Conservation (phyloP, 2,888 invertebrate species). For the Drosophila melanocephala region DNA sequence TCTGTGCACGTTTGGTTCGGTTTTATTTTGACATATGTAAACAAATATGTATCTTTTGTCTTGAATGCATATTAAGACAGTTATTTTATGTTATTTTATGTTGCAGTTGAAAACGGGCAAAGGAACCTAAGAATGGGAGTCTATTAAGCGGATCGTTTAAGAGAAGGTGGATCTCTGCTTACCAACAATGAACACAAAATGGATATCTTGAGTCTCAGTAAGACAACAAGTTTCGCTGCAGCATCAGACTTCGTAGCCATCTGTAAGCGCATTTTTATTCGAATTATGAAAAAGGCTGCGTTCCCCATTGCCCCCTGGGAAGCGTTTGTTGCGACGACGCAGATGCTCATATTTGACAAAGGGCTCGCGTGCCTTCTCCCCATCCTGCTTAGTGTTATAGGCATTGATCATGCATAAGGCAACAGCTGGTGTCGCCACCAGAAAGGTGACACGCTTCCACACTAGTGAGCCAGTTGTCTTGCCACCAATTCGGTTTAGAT, state of each 20-base stretch:
- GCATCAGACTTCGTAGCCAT: slow-evolving; percentile 89
- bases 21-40: slow-evolving; percentile 27
- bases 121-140: slow-evolving; percentile 2
- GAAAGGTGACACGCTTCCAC: slow-evolving; percentile 91
- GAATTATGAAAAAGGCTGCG: slow-evolving; percentile 94
- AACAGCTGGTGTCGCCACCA: slow-evolving; percentile 92
- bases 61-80: slow-evolving; percentile 1
- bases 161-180: not conserved
- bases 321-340: slow-evolving; percentile 92
- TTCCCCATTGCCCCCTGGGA: slow-evolving; percentile 97
- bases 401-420: slow-evolving; percentile 90
- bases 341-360: slow-evolving; percentile 92
- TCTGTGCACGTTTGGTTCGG: slow-evolving; percentile 10
- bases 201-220: not conserved
- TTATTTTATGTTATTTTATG: no score
- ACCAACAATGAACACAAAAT: slow-evolving; percentile 17
- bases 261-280: slow-evolving; percentile 90
- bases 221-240: not conserved
- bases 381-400: slow-evolving; percentile 83
- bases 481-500: slow-evolving; percentile 7
- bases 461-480: slow-evolving; percentile 86
- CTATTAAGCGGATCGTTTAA: not conserved
- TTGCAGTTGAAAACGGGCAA: not conserved
- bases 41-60: not conserved
- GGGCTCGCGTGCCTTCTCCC: slow-evolving; percentile 86